A percentile compares a stretch with the other conserved stretches of the same genome.
phyloP scores from a whole-genome alignment of 1,140 invertebrate species.

The Megalopta genalis region DNA sequence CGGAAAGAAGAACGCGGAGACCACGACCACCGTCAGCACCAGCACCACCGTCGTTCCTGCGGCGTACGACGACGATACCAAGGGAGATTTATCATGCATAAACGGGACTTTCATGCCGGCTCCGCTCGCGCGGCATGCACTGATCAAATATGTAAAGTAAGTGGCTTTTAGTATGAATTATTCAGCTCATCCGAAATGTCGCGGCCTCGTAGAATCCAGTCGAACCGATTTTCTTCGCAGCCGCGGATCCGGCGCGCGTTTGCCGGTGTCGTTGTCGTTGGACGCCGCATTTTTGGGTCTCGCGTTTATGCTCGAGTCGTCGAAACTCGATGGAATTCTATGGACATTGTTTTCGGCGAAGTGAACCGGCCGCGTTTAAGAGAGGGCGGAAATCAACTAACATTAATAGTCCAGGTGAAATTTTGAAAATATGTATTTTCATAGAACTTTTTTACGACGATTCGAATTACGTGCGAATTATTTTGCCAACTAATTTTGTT shows the following conservation, averaged over 20 bases:
- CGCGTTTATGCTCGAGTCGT: too few species aligned
- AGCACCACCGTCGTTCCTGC: background rate
- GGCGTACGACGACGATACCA: slow-evolving; percentile 47
- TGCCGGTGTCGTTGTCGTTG: too few species aligned
- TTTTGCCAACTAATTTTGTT: too few species aligned
- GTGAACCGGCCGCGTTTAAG: too few species aligned
- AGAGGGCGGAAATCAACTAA: too few species aligned
- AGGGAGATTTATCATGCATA: slow-evolving; percentile 77
- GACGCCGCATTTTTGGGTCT: too few species aligned
- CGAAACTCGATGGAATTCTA: too few species aligned
- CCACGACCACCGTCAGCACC: background rate
- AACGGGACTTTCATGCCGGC: slow-evolving; percentile 78
- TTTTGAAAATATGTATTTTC: too few species aligned
- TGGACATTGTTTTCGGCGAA: too few species aligned
- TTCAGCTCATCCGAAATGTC: slow-evolving; percentile 47
- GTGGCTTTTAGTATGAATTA: slow-evolving; percentile 65
- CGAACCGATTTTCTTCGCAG: slow-evolving; percentile 19
- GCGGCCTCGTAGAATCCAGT: background rate
- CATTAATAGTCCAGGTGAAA: too few species aligned
- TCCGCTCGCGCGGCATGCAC: slow-evolving; percentile 72
- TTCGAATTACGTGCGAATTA: too few species aligned
- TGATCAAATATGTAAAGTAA: slow-evolving; percentile 80
- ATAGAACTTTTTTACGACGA: too few species aligned
- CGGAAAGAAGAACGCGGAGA: slow-evolving; percentile 15
- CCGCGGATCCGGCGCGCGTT: background rate